Conservation (phyloP, 1,140 invertebrate genomes). For the Arion vulgaris region DNA sequence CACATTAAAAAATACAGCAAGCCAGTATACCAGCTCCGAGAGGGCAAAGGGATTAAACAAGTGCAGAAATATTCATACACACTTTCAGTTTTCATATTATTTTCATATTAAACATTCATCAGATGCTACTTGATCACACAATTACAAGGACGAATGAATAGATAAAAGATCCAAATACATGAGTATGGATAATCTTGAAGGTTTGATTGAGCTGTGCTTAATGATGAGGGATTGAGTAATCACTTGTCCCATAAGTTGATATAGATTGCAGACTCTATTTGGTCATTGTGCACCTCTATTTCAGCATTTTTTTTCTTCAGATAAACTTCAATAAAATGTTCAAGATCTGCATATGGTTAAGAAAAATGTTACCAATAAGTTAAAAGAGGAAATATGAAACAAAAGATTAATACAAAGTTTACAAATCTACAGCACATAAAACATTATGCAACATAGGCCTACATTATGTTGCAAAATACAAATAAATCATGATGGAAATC, state of each 20-base stretch:
- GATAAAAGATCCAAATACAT: background rate
- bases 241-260: constrained; percentile 54
- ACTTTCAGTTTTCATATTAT: no score
- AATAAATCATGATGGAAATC: no score
- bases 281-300: constrained; percentile 53
- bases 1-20: no score
- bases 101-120: background rate
- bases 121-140: background rate
- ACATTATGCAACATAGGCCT: no score
- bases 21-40: no score
- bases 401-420: no score
- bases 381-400: background rate
- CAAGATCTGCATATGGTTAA: constrained; percentile 48
- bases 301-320: constrained; percentile 57
- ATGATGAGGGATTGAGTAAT: background rate
- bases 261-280: constrained; percentile 54
- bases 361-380: background rate
- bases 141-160: background rate
- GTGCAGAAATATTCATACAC: no score
- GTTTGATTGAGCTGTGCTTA: background rate
- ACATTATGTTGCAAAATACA: no score
- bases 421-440: no score
- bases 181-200: background rate
- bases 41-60: no score
- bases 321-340: constrained; percentile 56